These are phyloP conservation scores for Euplagia quadripunctaria DNA, from an alignment of 2,888 invertebrate species.

Conservation along the genomic window DNA sequence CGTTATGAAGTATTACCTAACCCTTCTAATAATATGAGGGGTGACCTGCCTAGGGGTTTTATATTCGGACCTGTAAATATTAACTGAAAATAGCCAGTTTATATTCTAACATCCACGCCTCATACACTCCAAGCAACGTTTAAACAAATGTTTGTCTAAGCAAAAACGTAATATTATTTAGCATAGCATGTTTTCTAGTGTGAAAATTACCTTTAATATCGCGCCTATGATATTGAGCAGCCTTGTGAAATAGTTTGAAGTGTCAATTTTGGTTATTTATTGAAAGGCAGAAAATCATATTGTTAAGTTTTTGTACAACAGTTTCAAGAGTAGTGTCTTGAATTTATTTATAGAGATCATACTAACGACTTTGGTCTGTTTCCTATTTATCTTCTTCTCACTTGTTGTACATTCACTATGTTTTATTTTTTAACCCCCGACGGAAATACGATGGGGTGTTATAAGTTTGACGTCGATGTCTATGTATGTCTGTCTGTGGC, in stretches of 20 bases:
- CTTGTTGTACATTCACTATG: no score
- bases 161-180: constrained; percentile 51
- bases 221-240: constrained; percentile 29
- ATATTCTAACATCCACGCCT: constrained; percentile 32
- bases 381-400: no score
- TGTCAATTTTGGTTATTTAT: constrained; percentile 41
- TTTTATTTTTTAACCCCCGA: no score
- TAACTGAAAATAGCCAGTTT: not conserved
- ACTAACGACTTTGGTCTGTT: no score
- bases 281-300: constrained; percentile 15
- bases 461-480: no score
- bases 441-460: no score
- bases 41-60: no score
- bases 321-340: not conserved
- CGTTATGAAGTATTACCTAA: no score
- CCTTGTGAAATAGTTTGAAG: constrained; percentile 34
- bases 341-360: no score
- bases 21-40: no score
- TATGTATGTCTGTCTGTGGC: no score
- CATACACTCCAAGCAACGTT: constrained; percentile 35
- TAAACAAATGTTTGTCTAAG: constrained; percentile 44
- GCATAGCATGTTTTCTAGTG: constrained; percentile 40
- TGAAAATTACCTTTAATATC: constrained; percentile 48
- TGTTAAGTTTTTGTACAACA: not conserved
- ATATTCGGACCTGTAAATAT: no score